These are phyloP conservation scores for Chitala chitala DNA, from an alignment of 2,113 vertebrate genomes.

Conservation along the genomic window DNA sequence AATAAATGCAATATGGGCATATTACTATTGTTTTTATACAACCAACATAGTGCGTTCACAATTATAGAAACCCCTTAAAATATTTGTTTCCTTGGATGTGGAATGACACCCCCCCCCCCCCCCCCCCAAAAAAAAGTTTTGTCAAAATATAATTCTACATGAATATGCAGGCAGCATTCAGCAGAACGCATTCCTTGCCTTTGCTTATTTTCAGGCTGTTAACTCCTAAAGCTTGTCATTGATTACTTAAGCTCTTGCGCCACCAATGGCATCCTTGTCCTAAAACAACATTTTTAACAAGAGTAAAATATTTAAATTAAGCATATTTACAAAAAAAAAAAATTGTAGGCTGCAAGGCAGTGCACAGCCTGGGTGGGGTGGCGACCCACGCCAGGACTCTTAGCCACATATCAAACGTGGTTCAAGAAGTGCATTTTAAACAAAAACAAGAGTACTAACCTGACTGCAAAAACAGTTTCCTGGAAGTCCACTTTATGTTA, in stretches of 20 bases:
- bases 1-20: too few species aligned
- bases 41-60: too few species aligned
- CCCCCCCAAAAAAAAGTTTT: too few species aligned
- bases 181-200: not conserved
- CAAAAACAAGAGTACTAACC: not conserved
- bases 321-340: not conserved
- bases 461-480: not conserved
- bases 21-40: too few species aligned
- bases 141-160: too few species aligned
- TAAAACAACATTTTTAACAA: not conserved
- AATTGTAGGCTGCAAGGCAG: not conserved
- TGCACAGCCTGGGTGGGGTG: too few species aligned
- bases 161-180: not conserved
- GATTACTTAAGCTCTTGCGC: not conserved
- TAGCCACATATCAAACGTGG: not conserved
- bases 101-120: too few species aligned
- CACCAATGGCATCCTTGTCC: not conserved
- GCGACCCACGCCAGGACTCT: too few species aligned
- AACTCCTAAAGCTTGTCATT: not conserved
- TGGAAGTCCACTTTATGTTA: too few species aligned
- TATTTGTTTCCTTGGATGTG: too few species aligned
- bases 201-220: not conserved
- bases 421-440: not conserved
- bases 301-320: constrained; percentile 1
- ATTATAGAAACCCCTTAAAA: too few species aligned